A percentile compares a stretch with the other conserved stretches of the same genome.
Evolutionary conservation across 2,888 invertebrate species (phyloP).

Genomic region (Diarsia brunnea): DNA sequence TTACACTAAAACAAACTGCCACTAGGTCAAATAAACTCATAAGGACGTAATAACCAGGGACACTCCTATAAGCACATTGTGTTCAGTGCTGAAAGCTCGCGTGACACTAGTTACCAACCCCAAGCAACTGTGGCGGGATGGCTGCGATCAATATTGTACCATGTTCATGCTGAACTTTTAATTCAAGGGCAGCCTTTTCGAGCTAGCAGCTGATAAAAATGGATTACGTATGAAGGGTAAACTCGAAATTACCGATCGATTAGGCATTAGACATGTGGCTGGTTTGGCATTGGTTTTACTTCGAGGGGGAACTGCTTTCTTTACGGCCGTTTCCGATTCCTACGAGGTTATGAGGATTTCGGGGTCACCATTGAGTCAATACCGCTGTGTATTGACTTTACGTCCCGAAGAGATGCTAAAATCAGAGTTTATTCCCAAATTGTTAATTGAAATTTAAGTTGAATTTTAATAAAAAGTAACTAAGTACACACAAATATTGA

Average conservation of each 20-base stretch:
- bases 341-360: constrained; percentile 6
- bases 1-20: constrained; percentile 51
- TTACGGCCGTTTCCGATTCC: constrained; percentile 1
- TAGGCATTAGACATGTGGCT: constrained; percentile 21
- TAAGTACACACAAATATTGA: constrained; percentile 4
- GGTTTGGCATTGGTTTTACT: constrained; percentile 13
- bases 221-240: constrained; percentile 53
- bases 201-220: constrained; percentile 59
- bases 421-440: not conserved
- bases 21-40: constrained; percentile 50
- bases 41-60: constrained; percentile 63
- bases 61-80: constrained; percentile 77
- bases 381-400: constrained; percentile 1
- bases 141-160: constrained; percentile 79
- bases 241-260: constrained; percentile 43
- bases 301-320: constrained; percentile 23
- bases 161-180: constrained; percentile 72
- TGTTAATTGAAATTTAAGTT: not conserved
- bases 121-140: constrained; percentile 67
- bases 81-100: constrained; percentile 78
- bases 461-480: not conserved
- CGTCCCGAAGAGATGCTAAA: not conserved
- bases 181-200: constrained; percentile 74
- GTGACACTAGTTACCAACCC: constrained; percentile 78
- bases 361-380: constrained; percentile 6